Evolutionary conservation across 2,113 vertebrate genomes (phyloP), one percentile per base, ranked within the genome.

Genomic region (Misgurnus mizolepis): DNA sequence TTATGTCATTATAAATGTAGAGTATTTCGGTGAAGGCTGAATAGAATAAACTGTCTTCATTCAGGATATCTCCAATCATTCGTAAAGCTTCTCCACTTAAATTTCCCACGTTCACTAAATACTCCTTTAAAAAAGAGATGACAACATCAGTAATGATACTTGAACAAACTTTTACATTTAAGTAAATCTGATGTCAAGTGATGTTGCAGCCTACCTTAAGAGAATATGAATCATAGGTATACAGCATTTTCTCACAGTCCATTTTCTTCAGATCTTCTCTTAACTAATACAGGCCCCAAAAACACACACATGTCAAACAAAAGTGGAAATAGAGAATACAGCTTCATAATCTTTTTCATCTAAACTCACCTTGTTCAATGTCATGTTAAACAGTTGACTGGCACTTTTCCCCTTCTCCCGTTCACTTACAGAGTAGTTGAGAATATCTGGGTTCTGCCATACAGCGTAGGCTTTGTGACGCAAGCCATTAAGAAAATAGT

Each of bases 31-130:
- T 77, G 73, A 94, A 84, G 0, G 91, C 90, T 0, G 77, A 88
- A 87, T 93, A 93, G 79, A 90, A 94, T 72, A 94, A 89, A 82
- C 92, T 89, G 86, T 90, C 92, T 74, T 93, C 92, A 77, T 94
- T 92, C 71, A 94, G 89, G 64, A 94, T 84, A 86, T 93, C 93
- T 10, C 93, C 93, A 15, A 94, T 90, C 92, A 94, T 93, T 77
- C 84, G 88, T 86, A 92, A 27, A 5, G 91, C 93, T 0, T 90
- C 93, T 2, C 84, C 87, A 17, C 93, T 93, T 86, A 93, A 80
- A 73, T 91, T 91, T 0, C 80, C 93, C 82, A 91, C 92, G 14
- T 91, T 91, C 62, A 92, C 85, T 84, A 94, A 88, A 82, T 93
- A 94, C 39, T 93, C 93, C 92, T 94, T 83, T 39, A 18, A 55